A percentile compares a stretch with the other conserved stretches of the same genome.
Conservation (phyloP, 2,797 vertebrate species). For the Cyclura pinguis region DNA sequence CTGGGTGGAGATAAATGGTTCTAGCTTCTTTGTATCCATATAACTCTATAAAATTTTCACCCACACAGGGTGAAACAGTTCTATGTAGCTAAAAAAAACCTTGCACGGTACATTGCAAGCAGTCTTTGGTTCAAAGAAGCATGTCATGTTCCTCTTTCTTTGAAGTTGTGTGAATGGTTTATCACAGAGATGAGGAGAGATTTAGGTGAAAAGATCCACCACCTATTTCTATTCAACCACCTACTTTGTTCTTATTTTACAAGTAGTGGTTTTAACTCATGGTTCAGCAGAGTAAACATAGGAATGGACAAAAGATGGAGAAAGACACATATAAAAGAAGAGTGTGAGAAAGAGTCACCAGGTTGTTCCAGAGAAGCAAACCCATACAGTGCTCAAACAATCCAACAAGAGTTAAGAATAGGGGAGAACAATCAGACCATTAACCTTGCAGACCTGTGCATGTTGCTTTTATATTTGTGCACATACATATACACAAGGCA, state of each 20-base stretch:
- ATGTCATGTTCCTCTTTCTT: not conserved
- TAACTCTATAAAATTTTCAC: not conserved
- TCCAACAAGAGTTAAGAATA: not conserved
- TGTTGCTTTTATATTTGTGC: not conserved
- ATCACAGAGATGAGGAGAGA: not conserved
- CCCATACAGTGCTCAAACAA: not conserved
- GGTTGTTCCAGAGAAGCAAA: not conserved
- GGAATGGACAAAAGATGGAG: not conserved
- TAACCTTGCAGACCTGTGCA: not conserved
- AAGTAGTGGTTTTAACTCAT: not conserved
- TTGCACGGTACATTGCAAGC: not conserved
- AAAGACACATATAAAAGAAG: not conserved
- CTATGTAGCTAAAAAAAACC: not conserved
- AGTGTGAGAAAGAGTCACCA: not conserved
- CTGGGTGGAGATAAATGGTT: too few species aligned
- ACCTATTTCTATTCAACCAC: not conserved
- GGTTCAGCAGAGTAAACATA: not conserved
- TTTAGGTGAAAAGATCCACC: not conserved
- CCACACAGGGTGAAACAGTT: not conserved
- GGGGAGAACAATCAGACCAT: not conserved
- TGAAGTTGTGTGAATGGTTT: not conserved
- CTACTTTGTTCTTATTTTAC: not conserved
- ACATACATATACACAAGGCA: not conserved
- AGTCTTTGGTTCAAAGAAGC: not conserved
- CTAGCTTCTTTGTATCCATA: not conserved